Evolutionary conservation across 2,888 invertebrate genomes (phyloP).

Genomic region (Ligdia adustata): DNA sequence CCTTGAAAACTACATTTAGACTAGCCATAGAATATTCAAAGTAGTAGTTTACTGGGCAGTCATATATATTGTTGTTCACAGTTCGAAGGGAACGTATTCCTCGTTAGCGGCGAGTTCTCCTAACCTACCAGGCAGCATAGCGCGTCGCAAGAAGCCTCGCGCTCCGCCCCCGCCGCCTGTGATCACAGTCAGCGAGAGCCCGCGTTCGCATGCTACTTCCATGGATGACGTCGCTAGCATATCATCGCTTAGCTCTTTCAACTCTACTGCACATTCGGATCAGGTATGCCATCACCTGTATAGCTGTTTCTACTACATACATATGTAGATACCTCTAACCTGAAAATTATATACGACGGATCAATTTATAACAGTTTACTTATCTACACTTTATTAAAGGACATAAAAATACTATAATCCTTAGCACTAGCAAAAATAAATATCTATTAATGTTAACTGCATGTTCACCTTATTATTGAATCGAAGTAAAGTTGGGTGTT

Average conservation of each 20-base stretch:
- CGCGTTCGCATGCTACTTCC: slow-evolving; percentile 54
- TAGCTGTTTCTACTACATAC: too few relatives aligned
- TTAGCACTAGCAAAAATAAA: too few relatives aligned
- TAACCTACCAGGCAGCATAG: slow-evolving; percentile 68
- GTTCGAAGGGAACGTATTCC: slow-evolving; percentile 63
- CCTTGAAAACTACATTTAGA: too few relatives aligned
- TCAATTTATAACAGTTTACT: too few relatives aligned
- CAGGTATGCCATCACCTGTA: slow-evolving; percentile 49
- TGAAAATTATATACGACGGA: too few relatives aligned
- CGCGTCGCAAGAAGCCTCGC: slow-evolving; percentile 85
- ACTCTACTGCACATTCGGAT: slow-evolving; percentile 69
- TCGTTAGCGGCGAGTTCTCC: slow-evolving; percentile 70
- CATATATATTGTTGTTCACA: slow-evolving; percentile 28
- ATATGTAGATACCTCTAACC: too few relatives aligned
- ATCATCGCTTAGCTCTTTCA: slow-evolving; percentile 73
- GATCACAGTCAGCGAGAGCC: slow-evolving; percentile 42
- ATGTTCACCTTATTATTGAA: too few relatives aligned
- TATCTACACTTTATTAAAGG: too few relatives aligned
- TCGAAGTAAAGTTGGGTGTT: too few relatives aligned
- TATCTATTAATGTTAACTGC: too few relatives aligned
- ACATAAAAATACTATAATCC: too few relatives aligned
- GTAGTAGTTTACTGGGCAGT: not conserved
- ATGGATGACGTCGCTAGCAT: slow-evolving; percentile 76
- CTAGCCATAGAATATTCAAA: too few relatives aligned
- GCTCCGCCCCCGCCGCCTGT: slow-evolving; percentile 86